Conservation (phyloP, 2,113 vertebrate species). For the Pterophyllum scalare region DNA sequence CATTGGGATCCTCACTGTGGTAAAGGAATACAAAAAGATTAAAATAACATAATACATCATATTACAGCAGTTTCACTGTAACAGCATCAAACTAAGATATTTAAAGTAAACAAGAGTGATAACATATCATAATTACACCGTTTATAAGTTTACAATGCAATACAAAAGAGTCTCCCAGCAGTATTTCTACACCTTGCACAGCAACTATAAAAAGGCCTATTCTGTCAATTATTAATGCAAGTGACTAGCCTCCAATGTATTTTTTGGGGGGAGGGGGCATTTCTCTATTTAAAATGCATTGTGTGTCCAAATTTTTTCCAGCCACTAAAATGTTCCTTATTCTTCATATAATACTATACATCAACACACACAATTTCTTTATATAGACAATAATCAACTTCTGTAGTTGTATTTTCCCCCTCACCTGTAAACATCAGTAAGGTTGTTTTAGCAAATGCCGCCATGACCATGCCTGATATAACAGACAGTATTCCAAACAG, state of each 20-base stretch:
- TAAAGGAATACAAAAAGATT: slow-evolving; percentile 22
- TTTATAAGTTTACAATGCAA: neutral
- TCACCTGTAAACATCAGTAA: slow-evolving; percentile 92
- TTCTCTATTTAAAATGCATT: neutral
- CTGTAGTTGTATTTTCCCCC: neutral
- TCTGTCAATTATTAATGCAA: slow-evolving; percentile 30
- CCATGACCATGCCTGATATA: slow-evolving; percentile 79
- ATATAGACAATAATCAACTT: neutral
- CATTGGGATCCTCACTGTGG: slow-evolving; percentile 86
- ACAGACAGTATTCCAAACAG: slow-evolving; percentile 89
- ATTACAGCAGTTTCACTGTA: neutral
- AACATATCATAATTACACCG: neutral
- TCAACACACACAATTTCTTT: neutral
- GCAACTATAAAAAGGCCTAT: neutral
- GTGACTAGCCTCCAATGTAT: neutral
- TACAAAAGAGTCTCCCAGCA: neutral
- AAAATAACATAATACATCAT: neutral
- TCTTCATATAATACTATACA: neutral
- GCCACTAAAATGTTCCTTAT: neutral
- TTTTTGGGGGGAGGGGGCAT: too few relatives aligned
- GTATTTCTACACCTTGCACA: neutral
- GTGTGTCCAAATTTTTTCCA: neutral
- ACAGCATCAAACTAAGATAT: neutral
- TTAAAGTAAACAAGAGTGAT: slow-evolving; percentile 7
- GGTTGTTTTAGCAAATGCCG: slow-evolving; percentile 90